Base-by-base conservation (phyloP, 2,797 vertebrate genomes). In the Hemibagrus guttatus region DNA sequence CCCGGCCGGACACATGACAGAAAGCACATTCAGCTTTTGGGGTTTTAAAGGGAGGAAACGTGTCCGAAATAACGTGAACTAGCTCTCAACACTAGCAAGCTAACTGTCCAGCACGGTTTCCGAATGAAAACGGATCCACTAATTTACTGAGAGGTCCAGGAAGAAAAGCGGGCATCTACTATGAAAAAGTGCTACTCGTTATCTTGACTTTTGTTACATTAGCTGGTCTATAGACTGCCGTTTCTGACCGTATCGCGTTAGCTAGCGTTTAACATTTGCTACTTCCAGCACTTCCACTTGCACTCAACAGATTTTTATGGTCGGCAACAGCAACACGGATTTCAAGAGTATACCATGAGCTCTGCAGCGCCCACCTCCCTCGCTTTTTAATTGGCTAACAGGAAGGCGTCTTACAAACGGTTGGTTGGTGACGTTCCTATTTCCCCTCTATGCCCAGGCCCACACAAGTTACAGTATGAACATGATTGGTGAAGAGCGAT, bases 1-100 rank as follows among this genome's bases (percentile, higher is more conserved):
- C 94, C 97, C 97, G 95, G 97, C 95, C 94, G 97, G 97, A 96
- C 97, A 97, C 96, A 98, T 97, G 95, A 97, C 96, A 96, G 93
- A 95, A 92, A 91, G 95, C 90, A 95, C 95, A 96, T 96, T 94
- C 95, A 94, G 88, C 92, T 92, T 80, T 91, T 88, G 91, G 91
- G 91, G 35, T 39, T 84, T 88, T 88, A 66, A 90, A 91, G 92
- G 90, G 72, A 93, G 91, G 91, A 93, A 93, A 92, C 91, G 88
- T 84, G 87, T 84, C 87, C 86, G 69, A 93, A 91, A 93, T 89
- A 42, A 75, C 39, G 26, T 74, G 26, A 63, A 91, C 92, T 91
- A 92, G 92, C 92, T 71, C 35, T 52, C 4, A 61, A 54, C 63
- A 84, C 85, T 87, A 85, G 87, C 91, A 93, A 92, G 94, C 91